A percentile compares a stretch with the other conserved stretches of the same genome.
These are phyloP conservation scores for Amiota minor DNA, from an alignment of 2,888 invertebrate species.

Conservation along the genomic window DNA sequence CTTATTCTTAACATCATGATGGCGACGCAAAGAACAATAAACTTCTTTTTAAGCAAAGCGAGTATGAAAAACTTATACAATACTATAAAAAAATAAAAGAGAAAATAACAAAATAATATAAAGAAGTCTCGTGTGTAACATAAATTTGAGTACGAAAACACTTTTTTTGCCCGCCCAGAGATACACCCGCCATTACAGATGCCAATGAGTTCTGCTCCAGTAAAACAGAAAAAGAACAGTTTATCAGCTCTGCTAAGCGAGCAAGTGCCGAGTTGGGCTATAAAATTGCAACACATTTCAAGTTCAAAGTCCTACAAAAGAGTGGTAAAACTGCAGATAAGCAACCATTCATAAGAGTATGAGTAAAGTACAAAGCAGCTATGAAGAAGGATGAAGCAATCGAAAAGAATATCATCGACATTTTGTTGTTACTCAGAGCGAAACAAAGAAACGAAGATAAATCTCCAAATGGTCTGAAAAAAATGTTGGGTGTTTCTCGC, in stretches of 20 bases:
- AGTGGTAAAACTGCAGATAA: constrained; percentile 16
- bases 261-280: neutral
- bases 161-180: constrained; percentile 48
- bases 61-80: constrained; percentile 45
- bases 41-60: constrained; percentile 48
- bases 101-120: constrained; percentile 30
- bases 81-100: constrained; percentile 35
- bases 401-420: neutral
- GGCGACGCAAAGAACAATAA: neutral
- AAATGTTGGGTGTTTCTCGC: neutral
- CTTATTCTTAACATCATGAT: neutral
- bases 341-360: neutral
- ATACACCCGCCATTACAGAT: neutral
- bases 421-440: constrained; percentile 14
- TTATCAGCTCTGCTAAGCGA: constrained; percentile 1
- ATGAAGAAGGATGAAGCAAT: neutral
- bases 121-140: constrained; percentile 61
- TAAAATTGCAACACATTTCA: constrained; percentile 18
- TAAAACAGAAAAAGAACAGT: neutral
- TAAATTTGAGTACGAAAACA: constrained; percentile 64
- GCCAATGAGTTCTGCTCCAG: neutral
- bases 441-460: constrained; percentile 8
- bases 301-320: constrained; percentile 5
- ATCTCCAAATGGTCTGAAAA: neutral
- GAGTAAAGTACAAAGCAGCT: neutral